phyloP scores from a whole-genome alignment of 2,113 vertebrate genomes.

The Ammodramus savannarum region DNA sequence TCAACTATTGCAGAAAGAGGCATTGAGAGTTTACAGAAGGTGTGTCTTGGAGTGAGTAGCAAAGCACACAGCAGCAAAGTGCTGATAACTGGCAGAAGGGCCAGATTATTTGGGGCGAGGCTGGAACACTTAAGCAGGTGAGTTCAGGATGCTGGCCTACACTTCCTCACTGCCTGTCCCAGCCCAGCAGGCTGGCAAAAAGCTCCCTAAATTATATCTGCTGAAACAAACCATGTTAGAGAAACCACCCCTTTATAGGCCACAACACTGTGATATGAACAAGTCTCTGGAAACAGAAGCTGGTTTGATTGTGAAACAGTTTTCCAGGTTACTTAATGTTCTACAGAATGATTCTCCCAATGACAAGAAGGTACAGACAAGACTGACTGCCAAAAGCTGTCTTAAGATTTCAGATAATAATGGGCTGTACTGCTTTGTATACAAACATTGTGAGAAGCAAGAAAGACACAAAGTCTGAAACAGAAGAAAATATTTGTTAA shows the following conservation, averaged over 20 bases:
- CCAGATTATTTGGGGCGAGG: fast-evolving
- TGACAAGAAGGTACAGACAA: not conserved
- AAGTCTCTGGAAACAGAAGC: not conserved
- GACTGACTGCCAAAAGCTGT: not conserved
- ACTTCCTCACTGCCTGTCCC: fast-evolving
- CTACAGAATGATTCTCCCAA: not conserved
- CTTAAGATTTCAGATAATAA: not conserved
- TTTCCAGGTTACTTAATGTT: not conserved
- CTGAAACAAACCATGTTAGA: not conserved
- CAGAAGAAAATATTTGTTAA: not conserved
- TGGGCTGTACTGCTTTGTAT: fast-evolving
- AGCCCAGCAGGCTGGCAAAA: not conserved
- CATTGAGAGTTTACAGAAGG: not conserved
- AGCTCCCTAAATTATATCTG: not conserved
- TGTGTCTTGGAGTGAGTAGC: not conserved
- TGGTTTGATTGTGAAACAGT: not conserved
- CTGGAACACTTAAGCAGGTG: fast-evolving
- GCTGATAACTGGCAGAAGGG: not conserved
- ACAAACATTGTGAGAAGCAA: not conserved
- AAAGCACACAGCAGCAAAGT: not conserved
- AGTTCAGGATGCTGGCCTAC: not conserved
- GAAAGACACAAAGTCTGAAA: not conserved
- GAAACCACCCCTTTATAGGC: not conserved
- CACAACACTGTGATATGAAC: fast-evolving
- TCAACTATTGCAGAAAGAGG: not conserved